phyloP scores from a whole-genome alignment of 2,797 vertebrate species.

The Galaxias olidus region DNA sequence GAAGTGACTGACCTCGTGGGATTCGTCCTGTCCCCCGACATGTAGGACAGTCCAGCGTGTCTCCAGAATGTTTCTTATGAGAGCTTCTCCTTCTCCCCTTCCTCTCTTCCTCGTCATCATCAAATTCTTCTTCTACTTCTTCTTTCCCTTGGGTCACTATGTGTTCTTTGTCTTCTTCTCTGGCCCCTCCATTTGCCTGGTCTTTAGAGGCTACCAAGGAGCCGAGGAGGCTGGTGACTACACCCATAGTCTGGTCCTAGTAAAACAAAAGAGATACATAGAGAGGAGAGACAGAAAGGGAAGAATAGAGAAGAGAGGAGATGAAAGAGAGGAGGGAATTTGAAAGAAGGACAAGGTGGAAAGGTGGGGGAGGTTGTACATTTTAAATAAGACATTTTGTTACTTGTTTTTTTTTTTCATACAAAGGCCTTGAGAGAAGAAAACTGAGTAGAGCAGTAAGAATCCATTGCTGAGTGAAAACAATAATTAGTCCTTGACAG shows the following conservation, averaged over 20 bases:
- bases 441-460: too few relatives aligned
- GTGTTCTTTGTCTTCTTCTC: too few relatives aligned
- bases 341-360: too few relatives aligned
- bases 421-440: too few relatives aligned
- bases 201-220: too few relatives aligned
- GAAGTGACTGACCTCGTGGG: conserved; percentile 58
- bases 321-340: not conserved
- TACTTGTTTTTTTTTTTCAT: too few relatives aligned
- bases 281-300: too few relatives aligned
- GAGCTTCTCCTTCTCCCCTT: conserved; percentile 2
- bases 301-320: not conserved
- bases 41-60: conserved; percentile 68
- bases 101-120: conserved; percentile 30
- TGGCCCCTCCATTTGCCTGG: not conserved
- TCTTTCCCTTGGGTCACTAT: not conserved
- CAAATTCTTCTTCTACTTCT: not conserved
- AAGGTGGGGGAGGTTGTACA: too few relatives aligned
- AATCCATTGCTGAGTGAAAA: too few relatives aligned
- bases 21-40: conserved; percentile 76
- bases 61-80: conserved; percentile 27
- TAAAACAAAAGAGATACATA: too few relatives aligned
- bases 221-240: not conserved
- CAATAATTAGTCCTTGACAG: too few relatives aligned
- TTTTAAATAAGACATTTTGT: too few relatives aligned
- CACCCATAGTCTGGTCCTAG: conserved; percentile 27